Evolutionary conservation across 2,113 vertebrate species (phyloP), one percentile per base, ranked within the genome.

Genomic region (Stigmatopora argus): DNA sequence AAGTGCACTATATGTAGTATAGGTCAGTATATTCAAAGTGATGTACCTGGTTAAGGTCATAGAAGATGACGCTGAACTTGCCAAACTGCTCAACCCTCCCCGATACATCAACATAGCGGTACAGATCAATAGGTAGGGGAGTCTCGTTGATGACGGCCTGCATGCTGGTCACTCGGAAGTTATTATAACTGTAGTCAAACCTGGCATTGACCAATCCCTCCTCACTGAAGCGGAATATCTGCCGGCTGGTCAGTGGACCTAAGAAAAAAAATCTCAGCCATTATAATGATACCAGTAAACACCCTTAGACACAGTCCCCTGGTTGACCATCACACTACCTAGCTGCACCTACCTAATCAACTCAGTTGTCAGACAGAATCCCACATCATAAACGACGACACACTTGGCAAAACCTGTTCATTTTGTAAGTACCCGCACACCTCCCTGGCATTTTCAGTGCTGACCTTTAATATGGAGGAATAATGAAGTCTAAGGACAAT

Each of bases 181-280:
- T 98, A 88, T 99, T 98, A 77, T 98, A 99, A 88, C 97, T 98
- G 87, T 99, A 99, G 91, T 99, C 97, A 81, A 99, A 99, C 5
- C 97, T 91, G 67, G 96, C 97, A 1, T 98, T 98, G 59, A 98
- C 97, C 62, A 98, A 90, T 19, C 95, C 95, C 80, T 99, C 97
- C 82, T 98, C 96, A 1, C 95, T 98, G 81, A 99, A 99, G 65
- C 97, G 88, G 89, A 98, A 98, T 85, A 99, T 98, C 7, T 99
- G 96, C 2, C 97, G 91, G 68, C 95, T 94, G 59, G 98, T 95
- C 67, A 99, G 89, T 0, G 97, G 96, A 74, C 97, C 97, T 98
- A 65, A 46, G 18, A 41, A 17, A 52, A 45, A 66, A 19, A 60
- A 51, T 19, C 52, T 38, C 2, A 61, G n/a, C 0, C 44, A 48